Base-by-base conservation (phyloP, 2,888 invertebrate genomes). In the Archips crataeganus region DNA sequence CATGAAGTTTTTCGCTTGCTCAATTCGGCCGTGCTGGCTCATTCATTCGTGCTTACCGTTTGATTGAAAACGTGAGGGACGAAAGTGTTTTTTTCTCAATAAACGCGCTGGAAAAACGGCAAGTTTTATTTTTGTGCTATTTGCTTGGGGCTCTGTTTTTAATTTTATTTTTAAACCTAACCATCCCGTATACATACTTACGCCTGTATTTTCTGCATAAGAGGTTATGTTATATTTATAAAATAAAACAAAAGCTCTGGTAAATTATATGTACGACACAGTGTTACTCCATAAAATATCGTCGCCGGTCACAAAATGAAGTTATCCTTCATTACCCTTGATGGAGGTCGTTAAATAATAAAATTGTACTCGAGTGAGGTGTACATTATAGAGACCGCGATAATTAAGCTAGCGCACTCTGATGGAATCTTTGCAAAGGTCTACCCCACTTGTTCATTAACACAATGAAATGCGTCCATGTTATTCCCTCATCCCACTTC, bases 291-390 rank as follows among this genome's bases (percentile, higher is more conserved):
- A 80, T 78, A 75, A 79, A 79, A 77, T 68, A 70, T 66, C 76
- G 76, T 68, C 77, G 78, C 75, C 75, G 67, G 74, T 77, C 78
- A 75, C 79, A 78, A 81, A 88, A 85, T 82, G 77, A 84, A 84
- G 80, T 86, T 85, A 87, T 82, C 85, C 85, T 84, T 86, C 87
- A 87, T 89, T 88, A 88, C 81, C 81, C 84, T 81, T 85, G 82
- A 84, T 83, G 83, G 80, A 79, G 84, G 83, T 81, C 83, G 85
- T 89, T 87, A 85, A 81, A 83, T 85, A 86, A 86, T 87, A 85
- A 87, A 87, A 83, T 79, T 81, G 79, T 81, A 77, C 82, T 79
- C 76, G 66, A 82, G 79, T 80, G 74, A 64, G 70, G 74, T 72
- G 68, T 75, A 77, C 75, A 82, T 79, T 82, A 80, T 81, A 78